Evolutionary conservation across 1,140 invertebrate species (phyloP), one percentile per base, ranked within the genome.

Genomic region (Bombus breviceps): DNA sequence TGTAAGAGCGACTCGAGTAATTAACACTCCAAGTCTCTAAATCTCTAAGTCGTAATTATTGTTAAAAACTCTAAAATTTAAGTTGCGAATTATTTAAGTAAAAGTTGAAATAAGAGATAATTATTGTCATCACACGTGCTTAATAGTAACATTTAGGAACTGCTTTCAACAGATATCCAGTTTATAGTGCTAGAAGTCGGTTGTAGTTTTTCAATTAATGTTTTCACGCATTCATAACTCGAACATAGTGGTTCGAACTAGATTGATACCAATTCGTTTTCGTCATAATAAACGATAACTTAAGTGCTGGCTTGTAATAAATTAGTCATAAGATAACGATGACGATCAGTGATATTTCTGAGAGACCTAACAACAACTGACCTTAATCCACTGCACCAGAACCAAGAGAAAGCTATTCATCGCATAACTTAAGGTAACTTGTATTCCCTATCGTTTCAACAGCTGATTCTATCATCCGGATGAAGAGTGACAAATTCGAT

Each of bases 361-460:
- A 18, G 15, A 64, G 28, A 5, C 15, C n/a, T 41, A 10, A 78
- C 34, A 53, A 8, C 28, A 69, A 32, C 34, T 78, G 62, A 69
- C 73, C 82, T 62, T 84, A 78, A 84, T 84, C 18, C 5, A 28
- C 3, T 62, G 75, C 39, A 43, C 53, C 22, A 57, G 53, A 47
- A 37, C 12, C 10, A 15, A 32, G 83, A 77, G 62, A 84, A 77
- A 84, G 76, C 59, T 37, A 32, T 37, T 22, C 32, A 62, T 47
- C 53, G 39, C 28, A n/a, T 71, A 59, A 78, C n/a, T 37, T 66
- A 13, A 22, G 18, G 18, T 12, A 77, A 34, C 6, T 28, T 43
- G n/a, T 25, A 53, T 53, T 53, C 47, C 47, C 47, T 53, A 15
- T 68, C 73, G 4, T 28, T 76, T 5, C 8, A 37, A 8, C 8